Evolutionary conservation across 23 tunicate genomes (phyloP).

Genomic region (Trididemnum nubilum): DNA sequence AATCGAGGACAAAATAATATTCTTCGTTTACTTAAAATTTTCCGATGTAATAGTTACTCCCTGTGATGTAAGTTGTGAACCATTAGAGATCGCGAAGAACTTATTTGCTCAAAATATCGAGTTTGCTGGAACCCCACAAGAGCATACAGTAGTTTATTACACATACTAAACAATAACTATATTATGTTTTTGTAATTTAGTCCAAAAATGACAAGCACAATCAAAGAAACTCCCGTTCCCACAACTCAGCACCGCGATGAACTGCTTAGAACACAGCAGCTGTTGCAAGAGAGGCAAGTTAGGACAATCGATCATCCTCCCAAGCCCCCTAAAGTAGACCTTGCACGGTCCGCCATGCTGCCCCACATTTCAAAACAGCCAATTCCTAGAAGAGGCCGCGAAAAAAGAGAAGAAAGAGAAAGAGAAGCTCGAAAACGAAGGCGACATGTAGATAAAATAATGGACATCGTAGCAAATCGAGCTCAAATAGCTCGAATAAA

Average conservation of each 20-base stretch:
- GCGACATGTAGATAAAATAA: conserved; percentile 38
- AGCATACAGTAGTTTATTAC: too few relatives aligned
- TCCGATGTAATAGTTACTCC: too few relatives aligned
- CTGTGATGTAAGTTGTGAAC: too few relatives aligned
- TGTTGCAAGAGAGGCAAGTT: too few relatives aligned
- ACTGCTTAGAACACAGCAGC: not conserved
- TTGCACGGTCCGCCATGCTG: not conserved
- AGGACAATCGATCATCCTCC: not conserved
- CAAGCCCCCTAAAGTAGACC: not conserved
- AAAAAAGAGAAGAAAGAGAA: conserved; percentile 23
- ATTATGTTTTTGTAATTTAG: too few relatives aligned
- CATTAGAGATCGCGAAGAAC: too few relatives aligned
- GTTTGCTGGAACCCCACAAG: too few relatives aligned
- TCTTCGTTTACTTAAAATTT: too few relatives aligned
- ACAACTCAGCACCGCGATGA: not conserved
- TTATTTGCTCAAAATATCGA: too few relatives aligned
- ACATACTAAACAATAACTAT: too few relatives aligned
- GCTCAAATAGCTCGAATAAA: conserved; percentile 11
- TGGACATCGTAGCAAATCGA: conserved; percentile 33
- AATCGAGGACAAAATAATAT: too few relatives aligned
- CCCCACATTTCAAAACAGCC: not conserved
- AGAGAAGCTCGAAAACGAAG: conserved; percentile 38
- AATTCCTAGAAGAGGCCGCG: not conserved
- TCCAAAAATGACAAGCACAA: conserved; percentile 50
- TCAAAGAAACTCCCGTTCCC: not conserved